A percentile compares a stretch with the other conserved stretches of the same genome.
These are phyloP conservation scores for Brenthis hecate DNA, from an alignment of 2,888 invertebrate species.

Conservation along the genomic window DNA sequence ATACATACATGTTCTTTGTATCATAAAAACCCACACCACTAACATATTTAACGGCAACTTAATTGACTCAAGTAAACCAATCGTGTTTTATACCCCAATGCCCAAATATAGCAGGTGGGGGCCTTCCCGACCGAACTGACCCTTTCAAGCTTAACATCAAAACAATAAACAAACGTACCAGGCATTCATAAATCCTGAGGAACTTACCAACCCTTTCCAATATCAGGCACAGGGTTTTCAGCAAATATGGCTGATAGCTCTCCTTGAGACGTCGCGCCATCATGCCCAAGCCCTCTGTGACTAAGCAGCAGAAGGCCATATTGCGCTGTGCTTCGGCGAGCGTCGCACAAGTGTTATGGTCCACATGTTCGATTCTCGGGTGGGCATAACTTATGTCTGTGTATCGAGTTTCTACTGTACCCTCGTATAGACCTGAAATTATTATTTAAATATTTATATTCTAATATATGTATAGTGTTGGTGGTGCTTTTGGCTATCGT, in stretches of 20 bases:
- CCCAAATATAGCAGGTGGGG: no score
- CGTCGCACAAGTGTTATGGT: slow-evolving; percentile 46
- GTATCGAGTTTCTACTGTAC: slow-evolving; percentile 66
- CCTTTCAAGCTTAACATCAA: no score
- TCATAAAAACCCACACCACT: no score
- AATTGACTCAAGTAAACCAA: no score
- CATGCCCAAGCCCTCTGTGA: slow-evolving; percentile 87
- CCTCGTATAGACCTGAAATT: slow-evolving; percentile 66
- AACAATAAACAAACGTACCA: no score
- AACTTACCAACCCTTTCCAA: slow-evolving; percentile 86
- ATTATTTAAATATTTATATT: no score
- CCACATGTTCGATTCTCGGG: slow-evolving; percentile 31
- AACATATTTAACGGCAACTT: no score
- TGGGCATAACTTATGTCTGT: slow-evolving; percentile 64
- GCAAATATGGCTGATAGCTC: slow-evolving; percentile 82
- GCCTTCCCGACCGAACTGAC: no score
- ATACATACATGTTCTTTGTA: no score
- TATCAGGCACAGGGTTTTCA: slow-evolving; percentile 86
- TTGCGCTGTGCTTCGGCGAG: slow-evolving; percentile 82
- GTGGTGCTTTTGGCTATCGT: no score
- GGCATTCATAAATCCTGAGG: background rate
- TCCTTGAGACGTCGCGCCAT: slow-evolving; percentile 79
- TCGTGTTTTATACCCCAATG: no score
- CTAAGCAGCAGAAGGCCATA: slow-evolving; percentile 85
- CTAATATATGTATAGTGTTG: no score